Evolutionary conservation across 2,113 vertebrate genomes (phyloP).

Genomic region (Dasyprocta punctata): DNA sequence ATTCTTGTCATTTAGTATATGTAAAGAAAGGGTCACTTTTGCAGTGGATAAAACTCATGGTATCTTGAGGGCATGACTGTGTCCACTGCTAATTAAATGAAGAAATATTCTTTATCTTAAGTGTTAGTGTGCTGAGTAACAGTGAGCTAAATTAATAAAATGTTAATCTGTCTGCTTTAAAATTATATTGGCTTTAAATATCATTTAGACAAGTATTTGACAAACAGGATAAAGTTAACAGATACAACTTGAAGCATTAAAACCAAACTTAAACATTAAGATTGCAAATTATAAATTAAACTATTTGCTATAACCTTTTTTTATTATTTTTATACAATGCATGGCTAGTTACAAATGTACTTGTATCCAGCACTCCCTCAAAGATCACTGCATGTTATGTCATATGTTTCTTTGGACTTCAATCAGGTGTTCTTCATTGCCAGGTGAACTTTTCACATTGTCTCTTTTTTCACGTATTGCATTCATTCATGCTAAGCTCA

Average conservation of each 20-base stretch:
- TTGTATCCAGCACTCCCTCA: not conserved
- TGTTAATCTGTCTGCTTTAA: not conserved
- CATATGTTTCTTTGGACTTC: not conserved
- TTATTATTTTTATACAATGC: not conserved
- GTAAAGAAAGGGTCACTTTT: not conserved
- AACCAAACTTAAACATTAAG: not conserved
- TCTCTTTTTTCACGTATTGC: not conserved
- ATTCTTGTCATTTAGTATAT: not conserved
- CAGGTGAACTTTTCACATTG: not conserved
- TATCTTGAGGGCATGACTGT: not conserved
- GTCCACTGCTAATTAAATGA: not conserved
- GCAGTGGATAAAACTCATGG: not conserved
- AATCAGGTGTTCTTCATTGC: not conserved
- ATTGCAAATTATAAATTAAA: not conserved
- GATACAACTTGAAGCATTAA: not conserved
- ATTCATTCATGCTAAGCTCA: not conserved
- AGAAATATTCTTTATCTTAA: not conserved
- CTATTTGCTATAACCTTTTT: not conserved
- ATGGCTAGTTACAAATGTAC: not conserved
- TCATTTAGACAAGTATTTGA: not conserved
- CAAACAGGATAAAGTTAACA: not conserved
- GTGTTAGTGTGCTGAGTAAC: not conserved
- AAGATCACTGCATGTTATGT: accelerated
- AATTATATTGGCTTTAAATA: not conserved
- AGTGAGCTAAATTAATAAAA: not conserved